phyloP scores from a whole-genome alignment of 2,113 vertebrate genomes.

The Baryphthengus martii region DNA sequence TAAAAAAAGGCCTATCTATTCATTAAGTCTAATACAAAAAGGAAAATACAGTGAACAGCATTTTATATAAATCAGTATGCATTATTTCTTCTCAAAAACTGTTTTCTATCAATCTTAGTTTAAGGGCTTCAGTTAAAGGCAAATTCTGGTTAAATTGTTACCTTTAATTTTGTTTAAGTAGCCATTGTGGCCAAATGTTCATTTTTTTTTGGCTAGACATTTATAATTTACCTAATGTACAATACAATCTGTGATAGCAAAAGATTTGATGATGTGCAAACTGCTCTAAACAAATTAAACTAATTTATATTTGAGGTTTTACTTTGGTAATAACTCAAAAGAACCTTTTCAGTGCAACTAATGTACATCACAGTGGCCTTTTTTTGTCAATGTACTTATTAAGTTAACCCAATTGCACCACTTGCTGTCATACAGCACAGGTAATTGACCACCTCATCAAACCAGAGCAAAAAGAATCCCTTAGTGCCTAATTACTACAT shows the following conservation, averaged over 20 bases:
- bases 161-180: constrained; percentile 61
- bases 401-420: constrained; percentile 68
- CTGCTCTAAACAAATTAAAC: constrained; percentile 72
- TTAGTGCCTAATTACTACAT: constrained; percentile 62
- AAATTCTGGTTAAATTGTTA: constrained; percentile 57
- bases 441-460: constrained; percentile 73
- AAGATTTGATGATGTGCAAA: constrained; percentile 62
- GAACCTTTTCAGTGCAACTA: constrained; percentile 62
- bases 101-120: constrained; percentile 75
- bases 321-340: constrained; percentile 55
- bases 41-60: constrained; percentile 73
- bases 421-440: constrained; percentile 65
- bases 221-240: constrained; percentile 42
- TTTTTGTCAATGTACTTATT: constrained; percentile 69
- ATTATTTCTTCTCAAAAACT: constrained; percentile 73
- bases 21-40: constrained; percentile 78
- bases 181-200: constrained; percentile 7
- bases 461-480: constrained; percentile 61
- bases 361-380: constrained; percentile 56
- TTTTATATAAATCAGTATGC: constrained; percentile 75
- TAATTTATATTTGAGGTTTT: constrained; percentile 69
- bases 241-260: constrained; percentile 23
- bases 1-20: constrained; percentile 78
- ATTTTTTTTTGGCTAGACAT: constrained; percentile 41
- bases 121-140: constrained; percentile 64